Evolutionary conservation across 2,113 vertebrate genomes (phyloP).

Genomic region (Tychaedon coryphoeus): DNA sequence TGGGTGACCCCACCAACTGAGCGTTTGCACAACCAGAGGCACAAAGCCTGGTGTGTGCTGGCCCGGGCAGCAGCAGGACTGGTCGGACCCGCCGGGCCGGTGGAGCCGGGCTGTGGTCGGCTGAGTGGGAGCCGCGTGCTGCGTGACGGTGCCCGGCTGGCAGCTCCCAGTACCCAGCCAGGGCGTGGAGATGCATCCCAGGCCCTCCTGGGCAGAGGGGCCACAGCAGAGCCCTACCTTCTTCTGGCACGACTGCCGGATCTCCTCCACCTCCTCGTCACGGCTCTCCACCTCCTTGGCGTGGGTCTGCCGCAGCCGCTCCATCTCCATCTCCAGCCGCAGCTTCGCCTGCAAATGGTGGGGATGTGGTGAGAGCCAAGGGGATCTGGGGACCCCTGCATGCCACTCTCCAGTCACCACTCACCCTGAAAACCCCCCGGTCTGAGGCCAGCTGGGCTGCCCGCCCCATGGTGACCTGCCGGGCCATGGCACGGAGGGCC

Average conservation of each 20-base stretch:
- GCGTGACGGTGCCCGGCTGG: background rate
- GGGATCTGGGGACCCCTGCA: rapidly evolving
- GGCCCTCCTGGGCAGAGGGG: too few relatives aligned
- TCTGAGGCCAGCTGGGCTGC: background rate
- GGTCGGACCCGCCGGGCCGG: background rate
- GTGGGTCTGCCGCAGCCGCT: conserved; percentile 90
- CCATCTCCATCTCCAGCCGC: conserved; percentile 97
- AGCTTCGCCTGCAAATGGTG: conserved; percentile 83
- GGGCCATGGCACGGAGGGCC: background rate
- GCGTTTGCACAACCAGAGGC: background rate
- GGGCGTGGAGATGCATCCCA: background rate
- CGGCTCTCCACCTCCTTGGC: conserved; percentile 93
- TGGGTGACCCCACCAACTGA: rapidly evolving
- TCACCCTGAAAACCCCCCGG: background rate
- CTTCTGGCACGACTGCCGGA: conserved; percentile 93
- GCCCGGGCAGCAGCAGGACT: background rate
- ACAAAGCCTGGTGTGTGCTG: background rate
- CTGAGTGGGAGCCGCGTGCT: background rate
- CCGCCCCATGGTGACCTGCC: background rate
- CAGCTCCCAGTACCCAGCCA: background rate
- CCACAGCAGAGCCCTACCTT: conserved; percentile 72
- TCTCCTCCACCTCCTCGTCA: conserved; percentile 95
- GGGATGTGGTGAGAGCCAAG: background rate
- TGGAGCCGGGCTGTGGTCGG: background rate
- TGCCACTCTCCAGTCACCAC: background rate